Percentiles rank a stretch among this genome's conserved stretches.
phyloP scores from a whole-genome alignment of 2,888 invertebrate species.

The Scaeva pyrastri region DNA sequence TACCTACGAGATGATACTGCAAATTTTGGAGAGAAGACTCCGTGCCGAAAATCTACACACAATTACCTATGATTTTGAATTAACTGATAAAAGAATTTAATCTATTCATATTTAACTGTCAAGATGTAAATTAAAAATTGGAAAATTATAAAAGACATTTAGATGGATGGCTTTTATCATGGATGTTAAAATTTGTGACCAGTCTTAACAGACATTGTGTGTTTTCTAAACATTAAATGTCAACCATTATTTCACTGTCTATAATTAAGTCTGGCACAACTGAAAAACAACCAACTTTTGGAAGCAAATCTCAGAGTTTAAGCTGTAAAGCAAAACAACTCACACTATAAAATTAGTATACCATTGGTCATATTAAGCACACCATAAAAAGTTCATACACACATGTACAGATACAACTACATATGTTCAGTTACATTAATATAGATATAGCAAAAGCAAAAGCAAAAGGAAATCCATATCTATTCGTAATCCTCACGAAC shows the following conservation, averaged over 20 bases:
- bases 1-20: too few relatives aligned
- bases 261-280: too few relatives aligned
- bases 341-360: background rate
- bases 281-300: slow-evolving; percentile 16
- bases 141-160: too few relatives aligned
- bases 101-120: too few relatives aligned
- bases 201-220: too few relatives aligned
- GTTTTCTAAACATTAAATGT: background rate
- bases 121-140: too few relatives aligned
- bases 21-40: too few relatives aligned
- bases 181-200: too few relatives aligned
- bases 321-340: background rate
- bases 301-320: slow-evolving; percentile 26
- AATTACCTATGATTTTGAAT: too few relatives aligned
- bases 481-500: slow-evolving; percentile 36
- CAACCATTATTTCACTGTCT: slow-evolving; percentile 29
- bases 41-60: too few relatives aligned
- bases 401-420: background rate
- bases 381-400: slow-evolving; percentile 4
- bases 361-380: slow-evolving; percentile 24
- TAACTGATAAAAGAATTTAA: too few relatives aligned
- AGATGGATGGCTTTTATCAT: too few relatives aligned
- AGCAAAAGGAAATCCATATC: slow-evolving; percentile 14
- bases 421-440: background rate
- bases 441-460: background rate